These are phyloP conservation scores for Esox masquinongy DNA, from an alignment of 2,797 vertebrate species.

Conservation along the genomic window DNA sequence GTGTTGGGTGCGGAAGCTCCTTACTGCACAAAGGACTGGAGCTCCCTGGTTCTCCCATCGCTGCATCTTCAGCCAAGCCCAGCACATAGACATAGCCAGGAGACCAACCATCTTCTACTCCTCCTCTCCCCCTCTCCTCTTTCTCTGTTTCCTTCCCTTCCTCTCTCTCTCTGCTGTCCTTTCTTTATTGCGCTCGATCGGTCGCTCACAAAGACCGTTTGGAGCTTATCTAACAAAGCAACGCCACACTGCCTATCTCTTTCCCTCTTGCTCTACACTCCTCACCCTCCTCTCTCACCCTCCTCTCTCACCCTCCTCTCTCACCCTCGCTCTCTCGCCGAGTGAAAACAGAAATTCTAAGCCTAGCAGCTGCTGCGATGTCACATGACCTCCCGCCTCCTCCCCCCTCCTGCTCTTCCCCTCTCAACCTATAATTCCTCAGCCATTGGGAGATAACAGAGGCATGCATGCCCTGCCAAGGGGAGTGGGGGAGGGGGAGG, in stretches of 20 bases:
- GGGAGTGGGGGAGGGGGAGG: conserved; percentile 36
- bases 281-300: conserved; percentile 41
- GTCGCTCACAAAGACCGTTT: conserved; percentile 69
- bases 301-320: conserved; percentile 56
- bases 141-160: conserved; percentile 43
- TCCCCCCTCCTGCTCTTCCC: conserved; percentile 51
- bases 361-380: conserved; percentile 78
- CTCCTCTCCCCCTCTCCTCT: conserved; percentile 27
- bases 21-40: conserved; percentile 79
- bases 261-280: conserved; percentile 49
- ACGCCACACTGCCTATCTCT: conserved; percentile 70
- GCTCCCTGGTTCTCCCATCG: conserved; percentile 71
- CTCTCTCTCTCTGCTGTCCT: conserved; percentile 32
- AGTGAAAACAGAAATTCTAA: conserved; percentile 78
- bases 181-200: conserved; percentile 47
- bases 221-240: conserved; percentile 84
- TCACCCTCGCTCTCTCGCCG: conserved; percentile 60
- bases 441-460: conserved; percentile 75
- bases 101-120: conserved; percentile 74
- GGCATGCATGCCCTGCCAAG: conserved; percentile 72
- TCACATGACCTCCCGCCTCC: conserved; percentile 62
- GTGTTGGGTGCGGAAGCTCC: conserved; percentile 56
- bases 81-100: conserved; percentile 56
- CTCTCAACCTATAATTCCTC: conserved; percentile 78
- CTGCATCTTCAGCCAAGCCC: conserved; percentile 73